Conservation (phyloP, 2,888 invertebrate genomes). For the Bombyx huttoni region DNA sequence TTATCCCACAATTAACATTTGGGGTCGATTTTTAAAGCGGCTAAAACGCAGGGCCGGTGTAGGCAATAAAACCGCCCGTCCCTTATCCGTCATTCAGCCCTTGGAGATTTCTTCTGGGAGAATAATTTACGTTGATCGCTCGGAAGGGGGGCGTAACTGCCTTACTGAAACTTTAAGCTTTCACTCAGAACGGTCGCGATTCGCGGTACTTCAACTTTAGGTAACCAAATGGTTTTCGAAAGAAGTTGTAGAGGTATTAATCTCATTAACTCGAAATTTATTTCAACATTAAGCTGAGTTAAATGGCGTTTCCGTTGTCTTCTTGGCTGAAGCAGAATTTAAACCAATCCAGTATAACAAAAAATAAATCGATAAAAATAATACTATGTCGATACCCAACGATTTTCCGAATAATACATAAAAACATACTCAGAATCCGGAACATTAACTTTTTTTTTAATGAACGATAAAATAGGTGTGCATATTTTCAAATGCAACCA, state of each 20-base stretch:
- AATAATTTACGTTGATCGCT: slow-evolving; percentile 71
- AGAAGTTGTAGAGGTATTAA: slow-evolving; percentile 27
- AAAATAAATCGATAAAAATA: no score
- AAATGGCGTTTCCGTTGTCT: not conserved
- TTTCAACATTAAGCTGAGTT: not conserved
- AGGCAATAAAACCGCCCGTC: slow-evolving; percentile 65
- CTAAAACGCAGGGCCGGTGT: slow-evolving; percentile 50
- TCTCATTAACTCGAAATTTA: slow-evolving; percentile 17
- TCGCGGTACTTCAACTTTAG: slow-evolving; percentile 59
- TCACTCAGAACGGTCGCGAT: slow-evolving; percentile 61
- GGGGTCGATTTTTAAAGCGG: slow-evolving; percentile 58
- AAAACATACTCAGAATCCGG: no score
- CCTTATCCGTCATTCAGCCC: slow-evolving; percentile 71
- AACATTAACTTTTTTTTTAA: no score
- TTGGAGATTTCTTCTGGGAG: slow-evolving; percentile 68
- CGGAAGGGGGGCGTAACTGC: slow-evolving; percentile 67
- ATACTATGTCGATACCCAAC: no score
- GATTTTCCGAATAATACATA: no score
- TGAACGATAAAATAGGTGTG: no score
- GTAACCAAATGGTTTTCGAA: slow-evolving; percentile 60
- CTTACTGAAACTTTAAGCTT: slow-evolving; percentile 71
- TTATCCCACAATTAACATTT: slow-evolving; percentile 66
- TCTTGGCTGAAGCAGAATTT: not conserved
- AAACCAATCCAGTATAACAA: not conserved
- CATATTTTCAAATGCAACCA: no score